Base-by-base conservation (phyloP, 2,888 invertebrate genomes). In the Stenolophus ochropezus region DNA sequence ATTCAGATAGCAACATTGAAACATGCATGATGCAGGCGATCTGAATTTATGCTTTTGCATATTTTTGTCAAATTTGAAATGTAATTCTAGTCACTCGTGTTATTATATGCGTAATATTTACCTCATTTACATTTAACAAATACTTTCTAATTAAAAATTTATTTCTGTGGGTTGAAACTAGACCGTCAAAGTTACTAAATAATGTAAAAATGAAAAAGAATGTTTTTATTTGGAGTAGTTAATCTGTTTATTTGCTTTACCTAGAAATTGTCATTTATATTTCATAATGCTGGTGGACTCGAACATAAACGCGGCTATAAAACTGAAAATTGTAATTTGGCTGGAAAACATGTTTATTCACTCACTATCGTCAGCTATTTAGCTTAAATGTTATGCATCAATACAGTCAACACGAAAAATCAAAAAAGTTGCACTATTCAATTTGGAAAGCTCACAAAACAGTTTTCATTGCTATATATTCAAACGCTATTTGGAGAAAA, bases 301-400 rank as follows among this genome's bases (percentile, higher is more conserved):
- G 20, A 56, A 21, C 20, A 18, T 11, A 56, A 56, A 56, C 56
- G 11, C 8, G 11, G 11, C 14, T 0, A 56, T 56, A 56, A 56
- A 56, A 56, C 51, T 56, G 56, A 16, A 56, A 56, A 56, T 20
- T 20, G 56, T 20, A 56, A 56, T 56, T 56, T 56, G 8, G n/a
- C 56, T 42, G 1, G 18, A 56, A 56, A 56, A 56, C 56, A 56
- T 56, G 56, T 56, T 56, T 56, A 56, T 56, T 56, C 56, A 20
- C 21, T 56, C 20, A 56, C 51, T 42, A 42, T 42, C 33, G 33
- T 42, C 33, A 11, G 11, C 33, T 42, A 42, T 42, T 42, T 42
- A 42, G 11, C 11, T 11, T 42, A 42, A 42, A 42, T 42, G 33
- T 42, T 42, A 42, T 42, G 33, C 33, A 4, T 33, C 33, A 33